Evolutionary conservation across 2,888 invertebrate genomes (phyloP), one percentile per base, ranked within the genome.

Genomic region (Phortica okadai): DNA sequence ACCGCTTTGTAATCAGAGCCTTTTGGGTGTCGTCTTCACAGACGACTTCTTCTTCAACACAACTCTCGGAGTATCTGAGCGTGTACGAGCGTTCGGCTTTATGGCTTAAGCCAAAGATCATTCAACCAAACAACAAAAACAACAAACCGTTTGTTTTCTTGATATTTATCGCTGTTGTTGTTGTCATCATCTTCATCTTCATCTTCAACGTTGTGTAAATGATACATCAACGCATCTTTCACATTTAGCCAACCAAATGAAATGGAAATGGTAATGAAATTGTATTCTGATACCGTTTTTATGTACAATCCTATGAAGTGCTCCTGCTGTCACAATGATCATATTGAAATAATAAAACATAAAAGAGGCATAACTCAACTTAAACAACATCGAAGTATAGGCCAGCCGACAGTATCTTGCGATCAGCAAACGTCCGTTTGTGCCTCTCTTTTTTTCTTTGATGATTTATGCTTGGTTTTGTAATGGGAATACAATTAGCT

Each of bases 1-100:
- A 44, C 10, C 25, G 21, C 66, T 33, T 50, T 58, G 74, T 69
- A 75, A 75, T 69, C 16, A 42, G 74, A 75, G 74, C 66, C 69
- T 44, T 75, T 75, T 59, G 45, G 74, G 74, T 75, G 25, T 75
- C 56, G 44, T 45, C 62, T 21, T 0, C 50, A 11, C 10, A 50
- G 50, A 11, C 50, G 50, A 50, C 50, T 50, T 50, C 50, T 8
- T 8, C 50, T 50, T 45, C 45, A 45, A n/a, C 58, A 11, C 16
- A n/a, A n/a, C 6, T n/a, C 58, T 21, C 21, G 21, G 54, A n/a
- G 64, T 16, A 16, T 70, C 3, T 44, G 54, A 33, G 21, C 56
- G 10, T 62, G 44, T 6, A 21, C 21, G 21, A 21, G n/a, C n/a
- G 66, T n/a, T 72, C 41, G 56, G 50, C 11, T 72, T 72, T 56